Base-by-base conservation (phyloP, 2,797 vertebrate species). In the Labroides dimidiatus region DNA sequence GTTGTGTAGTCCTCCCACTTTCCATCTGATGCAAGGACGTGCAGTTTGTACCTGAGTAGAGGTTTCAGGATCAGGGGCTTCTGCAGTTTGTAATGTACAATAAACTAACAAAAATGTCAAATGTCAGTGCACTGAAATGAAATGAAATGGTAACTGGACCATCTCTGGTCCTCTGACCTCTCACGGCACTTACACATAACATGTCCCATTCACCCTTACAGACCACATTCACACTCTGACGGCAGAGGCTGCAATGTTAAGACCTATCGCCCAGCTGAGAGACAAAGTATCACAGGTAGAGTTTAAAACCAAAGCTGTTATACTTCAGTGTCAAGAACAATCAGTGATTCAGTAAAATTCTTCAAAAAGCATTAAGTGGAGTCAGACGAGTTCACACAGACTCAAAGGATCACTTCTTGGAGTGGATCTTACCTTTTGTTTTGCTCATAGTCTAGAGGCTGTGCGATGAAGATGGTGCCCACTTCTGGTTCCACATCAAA, bases 1-100 rank as follows among this genome's bases (percentile, higher is more conserved):
- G 93, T 86, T 2, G 95, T 87, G 68, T 95, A 95, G 82, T 96
- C 95, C 83, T 98, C 96, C 96, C 96, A 96, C 78, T 96, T 96
- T 16, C 96, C 96, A 60, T 97, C 96, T 15, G 95, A 97, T 17
- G 96, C 95, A 89, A 97, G 87, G 52, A 97, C 75, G 19, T 95
- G 94, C 30, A 98, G 94, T 71, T 95, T 94, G 83, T 96, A 95
- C 74, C 90, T 93, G 80, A 20, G 51, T 5, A 42, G 57, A 68
- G 27, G 2, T 23, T 16, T 52, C 6, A 43, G 47, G 0, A 0
- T 76, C 27, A 64, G 21, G 1, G 14, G 23, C 13, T 41, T 47
- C 42, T 1, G 53, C 44, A 54, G 36, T 24, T 20, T 8, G 10
- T 47, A 71, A 4, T 45, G n/a, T 11, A 48, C 41, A 48, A n/a